These are phyloP conservation scores for Cassiopea xamachana DNA, from an alignment of 30 jellyfish, hydroid and myxozoan genomes.

Conservation along the genomic window DNA sequence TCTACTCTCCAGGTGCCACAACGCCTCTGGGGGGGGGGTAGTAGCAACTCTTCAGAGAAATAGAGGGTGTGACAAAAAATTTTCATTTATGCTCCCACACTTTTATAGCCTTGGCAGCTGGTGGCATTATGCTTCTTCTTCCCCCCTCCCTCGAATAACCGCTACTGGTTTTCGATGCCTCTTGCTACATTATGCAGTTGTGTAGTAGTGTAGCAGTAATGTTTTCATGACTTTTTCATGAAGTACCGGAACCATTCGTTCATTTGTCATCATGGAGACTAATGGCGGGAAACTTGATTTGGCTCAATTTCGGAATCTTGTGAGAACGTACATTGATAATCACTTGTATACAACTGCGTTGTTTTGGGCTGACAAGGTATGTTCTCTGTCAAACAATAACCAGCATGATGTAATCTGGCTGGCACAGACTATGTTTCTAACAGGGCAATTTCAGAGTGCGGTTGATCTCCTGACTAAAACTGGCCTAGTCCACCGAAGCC, in stretches of 20 bases:
- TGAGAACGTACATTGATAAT: conserved; percentile 85
- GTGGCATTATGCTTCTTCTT: too few species aligned
- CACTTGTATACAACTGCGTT: conserved; percentile 88
- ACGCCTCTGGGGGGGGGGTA: too few species aligned
- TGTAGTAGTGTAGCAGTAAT: neutral
- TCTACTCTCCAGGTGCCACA: too few species aligned
- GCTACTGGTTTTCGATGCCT: too few species aligned
- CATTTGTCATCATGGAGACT: conserved; percentile 23
- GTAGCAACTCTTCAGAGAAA: too few species aligned
- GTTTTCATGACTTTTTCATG: neutral
- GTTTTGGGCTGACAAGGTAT: conserved; percentile 96
- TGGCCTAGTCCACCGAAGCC: conserved; percentile 64
- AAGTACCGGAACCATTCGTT: neutral
- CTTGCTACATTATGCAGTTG: neutral
- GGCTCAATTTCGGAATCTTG: conserved; percentile 88
- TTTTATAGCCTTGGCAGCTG: too few species aligned
- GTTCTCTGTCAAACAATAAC: conserved; percentile 79
- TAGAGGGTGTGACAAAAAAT: too few species aligned
- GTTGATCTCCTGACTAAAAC: conserved; percentile 77
- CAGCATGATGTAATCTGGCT: conserved; percentile 92
- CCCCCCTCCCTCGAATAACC: too few species aligned
- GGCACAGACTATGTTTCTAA: conserved; percentile 79
- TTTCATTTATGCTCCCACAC: too few species aligned
- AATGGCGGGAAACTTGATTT: conserved; percentile 89
- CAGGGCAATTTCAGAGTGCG: conserved; percentile 85